Conservation (phyloP, 1,140 invertebrate species). For the Lepidurus apus region DNA sequence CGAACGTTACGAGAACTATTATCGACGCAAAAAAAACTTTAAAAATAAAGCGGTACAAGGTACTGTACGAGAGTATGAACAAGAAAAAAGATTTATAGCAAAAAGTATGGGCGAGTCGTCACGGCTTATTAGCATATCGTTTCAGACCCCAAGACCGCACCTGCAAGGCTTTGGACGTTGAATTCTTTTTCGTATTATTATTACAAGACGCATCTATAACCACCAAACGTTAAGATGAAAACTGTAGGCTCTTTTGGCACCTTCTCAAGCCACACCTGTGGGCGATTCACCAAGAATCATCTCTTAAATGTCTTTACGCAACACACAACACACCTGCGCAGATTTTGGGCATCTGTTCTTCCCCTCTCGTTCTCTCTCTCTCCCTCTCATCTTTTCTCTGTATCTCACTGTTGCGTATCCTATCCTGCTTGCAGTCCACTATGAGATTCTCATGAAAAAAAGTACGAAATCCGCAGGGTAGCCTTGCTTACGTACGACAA, state of each 20-base stretch:
- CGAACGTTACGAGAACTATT: too few relatives aligned
- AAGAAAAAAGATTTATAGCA: not conserved
- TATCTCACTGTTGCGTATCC: not conserved
- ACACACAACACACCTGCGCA: constrained; percentile 14
- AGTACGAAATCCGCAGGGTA: constrained; percentile 5
- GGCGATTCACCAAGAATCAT: not conserved
- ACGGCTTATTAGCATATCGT: constrained; percentile 21
- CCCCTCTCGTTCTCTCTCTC: too few relatives aligned
- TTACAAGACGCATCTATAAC: not conserved
- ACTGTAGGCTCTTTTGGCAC: not conserved
- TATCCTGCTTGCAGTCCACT: not conserved
- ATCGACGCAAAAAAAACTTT: too few relatives aligned
- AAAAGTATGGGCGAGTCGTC: not conserved
- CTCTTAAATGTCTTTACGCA: not conserved
- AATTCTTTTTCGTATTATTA: not conserved
- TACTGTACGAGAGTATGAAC: not conserved
- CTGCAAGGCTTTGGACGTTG: not conserved
- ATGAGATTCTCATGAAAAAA: not conserved
- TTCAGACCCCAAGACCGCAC: constrained; percentile 1
- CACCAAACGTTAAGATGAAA: not conserved
- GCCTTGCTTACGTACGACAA: constrained; percentile 8
- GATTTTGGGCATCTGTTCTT: not conserved
- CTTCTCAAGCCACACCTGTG: not conserved
- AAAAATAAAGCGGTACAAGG: too few relatives aligned
- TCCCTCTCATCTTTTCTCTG: not conserved